phyloP scores from a whole-genome alignment of 2,113 vertebrate genomes.

The Plestiodon gilberti region DNA sequence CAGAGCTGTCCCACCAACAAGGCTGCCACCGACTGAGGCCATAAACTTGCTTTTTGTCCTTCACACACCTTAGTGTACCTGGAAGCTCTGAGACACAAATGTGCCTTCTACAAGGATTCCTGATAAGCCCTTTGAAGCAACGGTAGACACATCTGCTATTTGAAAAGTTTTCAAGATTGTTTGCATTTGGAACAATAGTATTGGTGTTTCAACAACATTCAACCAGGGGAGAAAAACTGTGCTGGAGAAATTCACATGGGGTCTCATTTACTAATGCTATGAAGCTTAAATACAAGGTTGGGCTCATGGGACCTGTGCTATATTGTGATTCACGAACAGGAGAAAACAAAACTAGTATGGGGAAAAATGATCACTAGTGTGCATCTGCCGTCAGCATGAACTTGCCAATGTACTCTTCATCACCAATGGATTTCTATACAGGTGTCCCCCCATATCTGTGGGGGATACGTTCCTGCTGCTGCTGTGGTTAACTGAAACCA shows the following conservation, averaged over 20 bases:
- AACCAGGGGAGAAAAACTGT: conserved; percentile 27
- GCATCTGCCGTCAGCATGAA: background rate
- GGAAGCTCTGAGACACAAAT: background rate
- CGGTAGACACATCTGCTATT: background rate
- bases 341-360: conserved; percentile 25
- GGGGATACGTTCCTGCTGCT: too few species aligned
- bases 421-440: background rate
- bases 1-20: background rate
- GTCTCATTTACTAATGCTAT: conserved; percentile 42
- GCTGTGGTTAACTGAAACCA: too few species aligned
- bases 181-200: background rate
- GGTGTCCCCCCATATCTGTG: too few species aligned
- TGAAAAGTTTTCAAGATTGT: background rate
- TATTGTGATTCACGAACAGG: conserved; percentile 33
- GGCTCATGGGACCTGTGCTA: conserved; percentile 21
- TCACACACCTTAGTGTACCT: background rate
- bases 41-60: background rate
- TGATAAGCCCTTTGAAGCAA: background rate
- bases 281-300: conserved; percentile 26
- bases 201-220: background rate
- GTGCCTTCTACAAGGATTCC: background rate
- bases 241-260: conserved; percentile 15
- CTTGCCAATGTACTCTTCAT: background rate
- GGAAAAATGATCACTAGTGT: background rate
- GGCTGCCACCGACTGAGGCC: background rate